Percentiles rank a stretch among this genome's conserved stretches.
phyloP scores from a whole-genome alignment of 2,888 invertebrate genomes.

The Sarcophaga subvicina region DNA sequence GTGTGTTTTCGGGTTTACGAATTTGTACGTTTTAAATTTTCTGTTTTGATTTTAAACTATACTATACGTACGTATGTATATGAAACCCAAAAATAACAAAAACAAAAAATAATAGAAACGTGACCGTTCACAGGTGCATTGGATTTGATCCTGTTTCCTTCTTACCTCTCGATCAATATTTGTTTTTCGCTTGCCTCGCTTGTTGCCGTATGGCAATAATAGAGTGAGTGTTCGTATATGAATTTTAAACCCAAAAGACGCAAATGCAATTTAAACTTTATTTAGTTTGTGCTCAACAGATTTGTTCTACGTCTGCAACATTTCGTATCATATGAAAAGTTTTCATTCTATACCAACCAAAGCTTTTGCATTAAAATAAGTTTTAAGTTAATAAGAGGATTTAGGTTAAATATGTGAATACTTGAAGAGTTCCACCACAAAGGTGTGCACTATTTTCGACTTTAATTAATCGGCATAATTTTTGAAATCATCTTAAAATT shows the following conservation, averaged over 20 bases:
- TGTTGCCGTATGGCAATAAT: constrained; percentile 10
- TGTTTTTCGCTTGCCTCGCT: constrained; percentile 37
- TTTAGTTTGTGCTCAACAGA: constrained; percentile 31
- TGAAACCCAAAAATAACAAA: too few relatives aligned
- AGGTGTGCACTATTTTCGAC: too few relatives aligned
- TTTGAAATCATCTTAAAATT: too few relatives aligned
- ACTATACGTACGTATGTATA: too few relatives aligned
- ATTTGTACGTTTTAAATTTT: constrained; percentile 69
- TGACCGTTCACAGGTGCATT: constrained; percentile 68
- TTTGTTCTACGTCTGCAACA: constrained; percentile 12
- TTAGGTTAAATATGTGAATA: too few relatives aligned
- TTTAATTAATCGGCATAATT: too few relatives aligned
- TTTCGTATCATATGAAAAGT: not conserved
- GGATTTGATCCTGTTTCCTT: constrained; percentile 28
- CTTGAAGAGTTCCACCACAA: too few relatives aligned
- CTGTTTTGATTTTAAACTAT: not conserved
- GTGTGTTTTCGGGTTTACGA: constrained; percentile 46
- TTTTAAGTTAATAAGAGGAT: not conserved
- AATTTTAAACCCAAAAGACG: constrained; percentile 37
- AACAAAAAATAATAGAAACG: constrained; percentile 55
- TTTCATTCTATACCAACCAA: not conserved
- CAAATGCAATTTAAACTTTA: constrained; percentile 45
- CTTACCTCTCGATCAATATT: constrained; percentile 24
- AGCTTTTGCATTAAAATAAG: not conserved
- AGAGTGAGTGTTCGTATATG: not conserved